A percentile compares a stretch with the other conserved stretches of the same genome.
phyloP scores from a whole-genome alignment of 2,888 invertebrate genomes.

The Eupithecia tripunctaria region DNA sequence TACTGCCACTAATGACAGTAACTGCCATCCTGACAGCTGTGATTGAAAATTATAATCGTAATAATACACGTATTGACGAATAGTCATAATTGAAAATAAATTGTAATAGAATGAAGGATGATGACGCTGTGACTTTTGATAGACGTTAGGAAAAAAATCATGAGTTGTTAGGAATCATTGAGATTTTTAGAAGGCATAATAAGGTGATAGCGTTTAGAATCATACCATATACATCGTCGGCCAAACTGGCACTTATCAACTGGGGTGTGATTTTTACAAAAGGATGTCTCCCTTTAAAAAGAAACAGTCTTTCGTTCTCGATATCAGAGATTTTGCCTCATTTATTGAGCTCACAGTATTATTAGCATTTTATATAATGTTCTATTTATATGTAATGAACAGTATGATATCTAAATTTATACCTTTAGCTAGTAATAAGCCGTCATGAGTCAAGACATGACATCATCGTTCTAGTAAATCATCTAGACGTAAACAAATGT shows the following conservation, averaged over 20 bases:
- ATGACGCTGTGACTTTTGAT: too few relatives aligned
- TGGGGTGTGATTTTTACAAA: not conserved
- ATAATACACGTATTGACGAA: too few relatives aligned
- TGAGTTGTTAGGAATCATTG: too few relatives aligned
- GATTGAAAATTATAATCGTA: too few relatives aligned
- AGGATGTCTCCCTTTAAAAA: not conserved
- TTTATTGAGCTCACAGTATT: not conserved
- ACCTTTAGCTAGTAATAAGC: not conserved
- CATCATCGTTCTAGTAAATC: slow-evolving; percentile 16
- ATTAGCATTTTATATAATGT: not conserved
- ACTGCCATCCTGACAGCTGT: too few relatives aligned
- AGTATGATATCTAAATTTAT: not conserved
- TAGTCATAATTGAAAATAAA: too few relatives aligned
- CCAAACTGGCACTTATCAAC: not conserved
- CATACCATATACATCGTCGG: not conserved
- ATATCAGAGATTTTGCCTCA: not conserved
- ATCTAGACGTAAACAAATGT: not conserved
- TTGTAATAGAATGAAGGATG: too few relatives aligned
- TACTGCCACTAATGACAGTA: too few relatives aligned
- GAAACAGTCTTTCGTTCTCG: not conserved
- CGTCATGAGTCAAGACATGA: slow-evolving; percentile 8
- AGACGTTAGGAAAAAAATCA: too few relatives aligned
- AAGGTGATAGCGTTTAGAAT: not conserved
- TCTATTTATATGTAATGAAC: not conserved
- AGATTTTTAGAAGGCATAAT: not conserved